phyloP scores from a whole-genome alignment of 2,888 invertebrate species.

The Drosophila neotestacea region DNA sequence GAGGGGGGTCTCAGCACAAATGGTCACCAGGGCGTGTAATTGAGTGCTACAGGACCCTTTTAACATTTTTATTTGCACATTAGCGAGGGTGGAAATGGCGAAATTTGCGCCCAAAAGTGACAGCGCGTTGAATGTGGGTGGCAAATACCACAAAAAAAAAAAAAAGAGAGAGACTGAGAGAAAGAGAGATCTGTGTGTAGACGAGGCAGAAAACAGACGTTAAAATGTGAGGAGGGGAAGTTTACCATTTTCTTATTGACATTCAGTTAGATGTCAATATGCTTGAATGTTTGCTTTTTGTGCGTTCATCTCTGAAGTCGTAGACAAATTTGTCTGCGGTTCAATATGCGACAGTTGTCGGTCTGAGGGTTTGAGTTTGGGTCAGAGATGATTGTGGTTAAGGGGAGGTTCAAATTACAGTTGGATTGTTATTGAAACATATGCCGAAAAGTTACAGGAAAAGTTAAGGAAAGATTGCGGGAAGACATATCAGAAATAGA shows the following conservation, averaged over 20 bases:
- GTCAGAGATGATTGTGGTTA: slow-evolving; percentile 5
- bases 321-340: slow-evolving; percentile 82
- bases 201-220: slow-evolving; percentile 8
- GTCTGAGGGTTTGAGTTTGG: neutral
- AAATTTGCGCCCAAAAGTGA: slow-evolving; percentile 82
- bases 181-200: slow-evolving; percentile 4
- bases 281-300: slow-evolving; percentile 42
- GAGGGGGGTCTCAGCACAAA: slow-evolving; percentile 42
- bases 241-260: slow-evolving; percentile 56
- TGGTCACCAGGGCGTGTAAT: slow-evolving; percentile 86
- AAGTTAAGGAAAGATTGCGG: neutral
- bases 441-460: slow-evolving; percentile 39
- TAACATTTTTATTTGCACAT: slow-evolving; percentile 86
- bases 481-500: neutral
- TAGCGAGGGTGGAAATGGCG: slow-evolving; percentile 85
- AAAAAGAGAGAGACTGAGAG: neutral
- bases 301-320: slow-evolving; percentile 66
- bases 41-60: slow-evolving; percentile 86
- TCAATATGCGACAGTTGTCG: slow-evolving; percentile 72
- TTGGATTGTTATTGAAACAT: slow-evolving; percentile 42
- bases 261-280: slow-evolving; percentile 75
- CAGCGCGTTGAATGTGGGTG: slow-evolving; percentile 79
- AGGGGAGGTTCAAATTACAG: neutral
- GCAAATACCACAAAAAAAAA: slow-evolving; percentile 20
- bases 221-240: slow-evolving; percentile 6